These are phyloP conservation scores for Lasioglossum malachurum DNA, from an alignment of 2,888 invertebrate species.

Conservation along the genomic window DNA sequence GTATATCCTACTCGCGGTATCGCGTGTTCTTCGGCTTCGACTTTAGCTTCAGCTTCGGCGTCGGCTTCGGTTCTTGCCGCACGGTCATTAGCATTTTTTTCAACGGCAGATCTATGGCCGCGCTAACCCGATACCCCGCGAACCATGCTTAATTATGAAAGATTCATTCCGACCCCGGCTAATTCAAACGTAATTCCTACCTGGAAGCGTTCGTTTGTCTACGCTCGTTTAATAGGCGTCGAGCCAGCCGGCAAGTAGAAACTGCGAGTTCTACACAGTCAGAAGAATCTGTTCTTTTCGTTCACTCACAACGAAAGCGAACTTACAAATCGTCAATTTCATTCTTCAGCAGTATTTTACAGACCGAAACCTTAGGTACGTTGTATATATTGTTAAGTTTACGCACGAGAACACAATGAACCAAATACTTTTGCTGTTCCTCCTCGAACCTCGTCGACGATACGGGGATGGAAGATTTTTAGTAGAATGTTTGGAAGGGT, in stretches of 20 bases:
- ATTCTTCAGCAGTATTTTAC: too few species aligned
- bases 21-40: slow-evolving; percentile 30
- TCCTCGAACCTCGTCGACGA: too few species aligned
- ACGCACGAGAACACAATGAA: too few species aligned
- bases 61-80: slow-evolving; percentile 32
- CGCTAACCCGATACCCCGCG: slow-evolving; percentile 44
- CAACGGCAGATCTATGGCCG: slow-evolving; percentile 38
- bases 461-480: background rate
- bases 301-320: too few species aligned
- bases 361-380: too few species aligned
- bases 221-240: background rate
- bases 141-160: slow-evolving; percentile 19
- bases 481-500: background rate
- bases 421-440: too few species aligned
- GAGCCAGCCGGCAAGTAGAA: background rate
- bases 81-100: slow-evolving; percentile 48
- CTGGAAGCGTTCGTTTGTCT: background rate
- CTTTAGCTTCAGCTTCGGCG: background rate
- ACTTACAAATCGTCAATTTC: too few species aligned
- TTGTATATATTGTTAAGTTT: too few species aligned
- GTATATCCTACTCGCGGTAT: slow-evolving; percentile 14
- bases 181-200: background rate
- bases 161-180: background rate
- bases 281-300: background rate
- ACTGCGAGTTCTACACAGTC: background rate